Conservation (phyloP, 2,797 vertebrate genomes). For the Lepidocolaptes lacrymiger region DNA sequence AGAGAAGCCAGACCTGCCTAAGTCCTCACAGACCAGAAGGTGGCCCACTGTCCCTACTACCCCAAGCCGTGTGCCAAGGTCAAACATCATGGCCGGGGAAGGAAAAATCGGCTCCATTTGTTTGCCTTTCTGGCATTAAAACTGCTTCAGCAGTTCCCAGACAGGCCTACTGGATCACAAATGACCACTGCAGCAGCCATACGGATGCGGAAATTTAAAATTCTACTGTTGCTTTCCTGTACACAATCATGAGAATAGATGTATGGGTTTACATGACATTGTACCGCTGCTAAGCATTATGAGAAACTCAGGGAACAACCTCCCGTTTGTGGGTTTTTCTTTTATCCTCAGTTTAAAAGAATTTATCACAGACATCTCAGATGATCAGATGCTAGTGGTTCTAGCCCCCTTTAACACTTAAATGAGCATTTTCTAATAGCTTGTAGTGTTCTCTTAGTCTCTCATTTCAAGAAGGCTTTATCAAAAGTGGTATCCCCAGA, state of each 20-base stretch:
- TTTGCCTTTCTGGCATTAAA: background rate
- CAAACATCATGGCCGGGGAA: fast-evolving
- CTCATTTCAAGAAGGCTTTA: background rate
- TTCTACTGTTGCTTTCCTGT: background rate
- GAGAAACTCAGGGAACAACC: background rate
- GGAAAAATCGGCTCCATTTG: background rate
- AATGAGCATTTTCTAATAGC: background rate
- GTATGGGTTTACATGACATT: background rate
- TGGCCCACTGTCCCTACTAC: background rate
- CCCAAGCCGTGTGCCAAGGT: background rate
- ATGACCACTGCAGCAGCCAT: background rate
- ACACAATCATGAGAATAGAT: background rate
- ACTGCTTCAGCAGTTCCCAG: background rate
- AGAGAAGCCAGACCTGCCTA: background rate
- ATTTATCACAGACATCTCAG: background rate
- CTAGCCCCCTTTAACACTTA: background rate
- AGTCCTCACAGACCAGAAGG: background rate
- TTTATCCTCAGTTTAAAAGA: background rate
- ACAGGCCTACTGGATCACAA: background rate
- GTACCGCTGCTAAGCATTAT: background rate
- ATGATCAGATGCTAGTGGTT: background rate
- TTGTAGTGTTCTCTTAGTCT: background rate
- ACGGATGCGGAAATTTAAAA: background rate
- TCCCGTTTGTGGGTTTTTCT: background rate
- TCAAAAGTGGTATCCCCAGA: fast-evolving